Base-by-base conservation (phyloP, 2,113 vertebrate genomes). In the Capricornis sumatraensis region DNA sequence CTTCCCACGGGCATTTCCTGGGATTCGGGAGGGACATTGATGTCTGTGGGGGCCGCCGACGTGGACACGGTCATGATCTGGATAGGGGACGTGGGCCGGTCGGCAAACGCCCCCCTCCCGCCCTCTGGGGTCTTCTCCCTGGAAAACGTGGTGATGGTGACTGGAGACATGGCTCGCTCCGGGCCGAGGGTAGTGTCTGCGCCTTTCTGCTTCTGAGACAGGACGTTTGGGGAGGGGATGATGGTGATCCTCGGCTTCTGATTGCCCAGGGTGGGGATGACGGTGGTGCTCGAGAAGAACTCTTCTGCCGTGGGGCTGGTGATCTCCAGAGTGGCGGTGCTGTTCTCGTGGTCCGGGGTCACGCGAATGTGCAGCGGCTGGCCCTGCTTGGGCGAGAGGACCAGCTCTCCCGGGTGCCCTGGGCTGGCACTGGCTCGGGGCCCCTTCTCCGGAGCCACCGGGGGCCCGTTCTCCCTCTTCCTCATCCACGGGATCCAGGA, bases 231-330 rank as follows among this genome's bases (percentile, higher is more conserved):
- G 84, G 99, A 99, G 1, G 99, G 99, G 96, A 99, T 99, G 28
- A 99, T 99, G 60, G 99, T 99, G 97, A 99, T 99, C 62, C 99
- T 98, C 60, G 99, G 99, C 78, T 99, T 99, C 97, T 99, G 99
- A 55, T 99, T 99, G 50, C 99, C 99, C 36, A 99, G 98, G 25
- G 99, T 99, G 3, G 99, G 99, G 98, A 99, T 99, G 97, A 99
- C 99, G 14, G 99, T 99, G 91, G 99, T 99, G 94, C 99, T 99
- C 60, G 99, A 99, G 98, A 99, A 99, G 97, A 99, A 99, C 52
- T 99, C 99, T 67, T 99, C 99, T 0, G 99, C 98, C 0, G 99
- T 98, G 11, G 99, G 99, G 84, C 99, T 99, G 16, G 99, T 99
- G 98, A 99, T 99, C 98, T 99, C 99, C 98, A 99, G 90, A 58